Conservation (phyloP, 2,797 vertebrate genomes). For the Sebastes cheni region DNA sequence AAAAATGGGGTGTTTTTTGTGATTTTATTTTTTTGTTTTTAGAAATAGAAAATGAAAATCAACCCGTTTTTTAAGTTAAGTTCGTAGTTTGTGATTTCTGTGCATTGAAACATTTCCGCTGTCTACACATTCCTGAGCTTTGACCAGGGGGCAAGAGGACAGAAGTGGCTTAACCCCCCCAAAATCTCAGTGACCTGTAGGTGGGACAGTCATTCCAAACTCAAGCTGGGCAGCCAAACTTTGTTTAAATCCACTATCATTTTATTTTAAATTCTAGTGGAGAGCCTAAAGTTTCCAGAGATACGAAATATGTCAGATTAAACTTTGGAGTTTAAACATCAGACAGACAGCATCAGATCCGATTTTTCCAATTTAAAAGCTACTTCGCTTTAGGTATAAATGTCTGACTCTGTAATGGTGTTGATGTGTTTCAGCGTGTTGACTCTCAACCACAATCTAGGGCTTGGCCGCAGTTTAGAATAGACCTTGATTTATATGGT, state of each 20-base stretch:
- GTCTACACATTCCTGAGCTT: conserved; percentile 51
- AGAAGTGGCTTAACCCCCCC: conserved; percentile 49
- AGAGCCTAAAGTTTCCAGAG: neutral
- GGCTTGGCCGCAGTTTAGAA: conserved; percentile 37
- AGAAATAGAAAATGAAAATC: too few relatives aligned
- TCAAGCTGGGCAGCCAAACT: conserved; percentile 29
- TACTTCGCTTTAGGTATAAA: neutral
- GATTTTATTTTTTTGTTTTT: too few relatives aligned
- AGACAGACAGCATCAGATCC: too few relatives aligned
- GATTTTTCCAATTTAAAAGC: neutral
- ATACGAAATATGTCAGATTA: neutral
- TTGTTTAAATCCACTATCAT: neutral
- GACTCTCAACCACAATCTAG: conserved; percentile 6
- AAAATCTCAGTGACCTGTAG: conserved; percentile 29
- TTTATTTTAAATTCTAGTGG: neutral
- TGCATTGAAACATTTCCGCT: conserved; percentile 26
- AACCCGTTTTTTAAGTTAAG: too few relatives aligned
- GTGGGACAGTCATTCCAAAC: conserved; percentile 25
- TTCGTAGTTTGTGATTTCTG: conserved; percentile 21
- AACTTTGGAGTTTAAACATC: neutral
- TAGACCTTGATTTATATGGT: conserved; percentile 17
- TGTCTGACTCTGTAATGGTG: conserved; percentile 1
- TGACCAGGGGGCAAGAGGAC: conserved; percentile 51
- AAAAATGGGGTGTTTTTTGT: too few relatives aligned
- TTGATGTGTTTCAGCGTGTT: conserved; percentile 20